Evolutionary conservation across 2,113 vertebrate genomes (phyloP).

Genomic region (Sebastes fasciatus): DNA sequence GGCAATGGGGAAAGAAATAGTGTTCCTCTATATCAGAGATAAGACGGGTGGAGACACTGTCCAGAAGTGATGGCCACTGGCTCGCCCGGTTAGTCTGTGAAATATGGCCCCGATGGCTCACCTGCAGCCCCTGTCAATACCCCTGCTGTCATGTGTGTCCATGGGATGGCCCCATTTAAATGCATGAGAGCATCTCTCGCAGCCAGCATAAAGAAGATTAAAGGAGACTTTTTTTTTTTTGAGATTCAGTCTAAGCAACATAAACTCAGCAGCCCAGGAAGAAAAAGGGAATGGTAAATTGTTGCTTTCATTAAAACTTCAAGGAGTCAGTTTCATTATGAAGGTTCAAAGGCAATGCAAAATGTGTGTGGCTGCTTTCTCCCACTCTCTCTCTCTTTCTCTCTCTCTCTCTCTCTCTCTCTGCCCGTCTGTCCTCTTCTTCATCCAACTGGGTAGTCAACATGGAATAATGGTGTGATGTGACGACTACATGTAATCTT

Average conservation of each 20-base stretch:
- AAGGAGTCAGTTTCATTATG: conserved; percentile 80
- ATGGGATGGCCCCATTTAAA: conserved; percentile 82
- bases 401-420: neutral
- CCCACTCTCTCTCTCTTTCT: neutral
- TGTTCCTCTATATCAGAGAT: conserved; percentile 46
- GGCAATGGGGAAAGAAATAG: conserved; percentile 62
- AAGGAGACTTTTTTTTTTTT: conserved; percentile 66
- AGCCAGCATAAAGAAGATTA: conserved; percentile 81
- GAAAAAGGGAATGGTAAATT: conserved; percentile 79
- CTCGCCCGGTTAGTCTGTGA: conserved; percentile 66
- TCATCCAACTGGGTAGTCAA: conserved; percentile 8
- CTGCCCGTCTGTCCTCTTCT: conserved; percentile 14
- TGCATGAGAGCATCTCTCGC: conserved; percentile 77
- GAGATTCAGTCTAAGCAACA: conserved; percentile 56
- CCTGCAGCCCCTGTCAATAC: conserved; percentile 59
- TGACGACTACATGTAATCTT: conserved; percentile 49
- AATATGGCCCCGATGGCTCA: conserved; percentile 68
- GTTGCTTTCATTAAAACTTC: conserved; percentile 86
- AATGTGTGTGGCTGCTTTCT: conserved; percentile 57
- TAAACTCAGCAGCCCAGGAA: conserved; percentile 61
- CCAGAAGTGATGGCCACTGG: conserved; percentile 56
- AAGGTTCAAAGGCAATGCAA: conserved; percentile 79
- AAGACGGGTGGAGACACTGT: conserved; percentile 30
- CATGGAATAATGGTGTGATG: conserved; percentile 54
- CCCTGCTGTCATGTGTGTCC: conserved; percentile 55